A percentile compares a stretch with the other conserved stretches of the same genome.
These are phyloP conservation scores for Deroptyus accipitrinus DNA, from an alignment of 2,113 vertebrate species.

Conservation along the genomic window DNA sequence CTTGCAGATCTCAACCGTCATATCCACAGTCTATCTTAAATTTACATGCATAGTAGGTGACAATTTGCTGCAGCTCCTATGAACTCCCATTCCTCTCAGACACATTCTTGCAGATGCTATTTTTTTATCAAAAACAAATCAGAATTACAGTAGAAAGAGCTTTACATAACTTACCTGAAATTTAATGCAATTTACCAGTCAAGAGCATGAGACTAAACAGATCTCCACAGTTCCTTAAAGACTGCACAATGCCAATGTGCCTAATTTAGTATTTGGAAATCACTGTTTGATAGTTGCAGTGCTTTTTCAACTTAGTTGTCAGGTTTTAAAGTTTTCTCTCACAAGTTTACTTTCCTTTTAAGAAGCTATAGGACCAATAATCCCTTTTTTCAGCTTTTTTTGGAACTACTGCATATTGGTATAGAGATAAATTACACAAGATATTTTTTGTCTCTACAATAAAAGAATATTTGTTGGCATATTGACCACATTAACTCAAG, in stretches of 20 bases:
- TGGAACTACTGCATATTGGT: not conserved
- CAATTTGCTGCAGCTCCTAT: not conserved
- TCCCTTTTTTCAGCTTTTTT: not conserved
- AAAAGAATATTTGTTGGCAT: not conserved
- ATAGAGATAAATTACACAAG: not conserved
- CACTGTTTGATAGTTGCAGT: fast-evolving
- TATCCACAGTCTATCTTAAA: not conserved
- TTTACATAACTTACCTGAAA: not conserved
- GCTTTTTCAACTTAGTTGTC: not conserved
- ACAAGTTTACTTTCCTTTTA: not conserved
- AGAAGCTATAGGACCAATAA: not conserved
- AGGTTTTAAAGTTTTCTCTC: not conserved
- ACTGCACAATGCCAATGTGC: not conserved
- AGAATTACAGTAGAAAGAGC: not conserved
- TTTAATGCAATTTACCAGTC: not conserved
- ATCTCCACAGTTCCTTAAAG: not conserved
- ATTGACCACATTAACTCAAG: not conserved
- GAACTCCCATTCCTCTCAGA: not conserved
- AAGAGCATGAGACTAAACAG: not conserved
- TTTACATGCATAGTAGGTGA: not conserved
- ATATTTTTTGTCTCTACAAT: not conserved
- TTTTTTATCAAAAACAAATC: not conserved
- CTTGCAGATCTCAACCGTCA: not conserved
- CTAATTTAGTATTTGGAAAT: not conserved
- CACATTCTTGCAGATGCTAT: not conserved